Evolutionary conservation across 92 coral and sea anemone genomes (phyloP).

Genomic region (Bergia puertoricense): DNA sequence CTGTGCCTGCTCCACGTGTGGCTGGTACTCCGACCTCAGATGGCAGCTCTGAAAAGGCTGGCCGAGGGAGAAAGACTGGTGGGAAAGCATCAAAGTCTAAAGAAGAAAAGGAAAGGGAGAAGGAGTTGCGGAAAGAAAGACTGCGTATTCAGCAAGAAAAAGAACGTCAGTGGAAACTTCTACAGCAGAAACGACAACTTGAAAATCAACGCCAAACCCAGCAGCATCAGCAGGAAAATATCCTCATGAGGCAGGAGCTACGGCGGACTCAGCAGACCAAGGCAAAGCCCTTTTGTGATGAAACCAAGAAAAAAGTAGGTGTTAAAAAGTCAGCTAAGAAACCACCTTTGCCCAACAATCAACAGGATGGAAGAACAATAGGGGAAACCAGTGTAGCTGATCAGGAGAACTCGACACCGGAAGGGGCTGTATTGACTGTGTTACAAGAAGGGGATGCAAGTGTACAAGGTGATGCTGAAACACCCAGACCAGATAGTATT

Average conservation of each 20-base stretch:
- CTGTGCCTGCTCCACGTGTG: conserved; percentile 2
- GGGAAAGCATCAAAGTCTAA: conserved; percentile 67
- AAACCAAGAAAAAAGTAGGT: conserved; percentile 71
- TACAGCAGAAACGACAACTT: conserved; percentile 93
- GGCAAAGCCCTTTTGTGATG: conserved; percentile 74
- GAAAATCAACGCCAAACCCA: conserved; percentile 94
- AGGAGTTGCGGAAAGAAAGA: conserved; percentile 82
- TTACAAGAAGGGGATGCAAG: conserved; percentile 38
- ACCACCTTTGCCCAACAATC: conserved; percentile 26
- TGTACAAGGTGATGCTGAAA: not conserved
- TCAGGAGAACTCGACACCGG: conserved; percentile 30
- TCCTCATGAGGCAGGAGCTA: conserved; percentile 76
- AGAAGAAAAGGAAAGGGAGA: conserved; percentile 91
- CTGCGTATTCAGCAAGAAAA: conserved; percentile 89
- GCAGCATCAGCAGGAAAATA: conserved; percentile 90
- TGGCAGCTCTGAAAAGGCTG: conserved; percentile 42
- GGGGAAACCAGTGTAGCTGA: conserved; percentile 26
- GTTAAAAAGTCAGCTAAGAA: conserved; percentile 54
- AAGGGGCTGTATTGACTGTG: conserved; percentile 31
- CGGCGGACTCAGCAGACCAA: conserved; percentile 79
- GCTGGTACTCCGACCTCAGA: conserved; percentile 39
- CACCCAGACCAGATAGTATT: conserved; percentile 7
- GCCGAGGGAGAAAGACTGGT: conserved; percentile 56
- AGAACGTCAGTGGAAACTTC: conserved; percentile 94
- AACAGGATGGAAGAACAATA: conserved; percentile 24